Evolutionary conservation across 2,113 vertebrate genomes (phyloP).

Genomic region (Bubo bubo): DNA sequence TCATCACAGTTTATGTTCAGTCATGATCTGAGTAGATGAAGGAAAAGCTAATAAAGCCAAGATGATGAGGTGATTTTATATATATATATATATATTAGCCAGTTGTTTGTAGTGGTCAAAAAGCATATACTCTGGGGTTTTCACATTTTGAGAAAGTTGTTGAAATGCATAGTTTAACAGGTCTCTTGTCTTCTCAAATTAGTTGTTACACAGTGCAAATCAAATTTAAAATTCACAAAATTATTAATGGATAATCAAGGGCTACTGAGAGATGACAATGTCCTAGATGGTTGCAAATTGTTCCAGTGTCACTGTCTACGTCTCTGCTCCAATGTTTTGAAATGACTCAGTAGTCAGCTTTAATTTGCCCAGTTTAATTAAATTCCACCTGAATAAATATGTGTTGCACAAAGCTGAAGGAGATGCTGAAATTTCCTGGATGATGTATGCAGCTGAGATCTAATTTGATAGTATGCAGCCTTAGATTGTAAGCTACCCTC

Average conservation of each 20-base stretch:
- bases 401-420: not conserved
- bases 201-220: not conserved
- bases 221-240: slow-evolving; percentile 42
- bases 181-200: not conserved
- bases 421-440: slow-evolving; percentile 17
- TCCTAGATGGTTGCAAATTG: slow-evolving; percentile 20
- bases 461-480: not conserved
- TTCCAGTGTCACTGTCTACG: not conserved
- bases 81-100: not conserved
- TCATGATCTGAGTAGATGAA: not conserved
- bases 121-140: not conserved
- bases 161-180: not conserved
- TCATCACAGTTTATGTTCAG: not conserved
- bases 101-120: not conserved
- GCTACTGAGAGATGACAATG: not conserved
- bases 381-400: slow-evolving; percentile 52
- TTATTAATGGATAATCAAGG: slow-evolving; percentile 45
- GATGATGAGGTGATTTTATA: not conserved
- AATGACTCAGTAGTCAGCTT: slow-evolving; percentile 40
- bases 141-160: not conserved
- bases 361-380: slow-evolving; percentile 62
- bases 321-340: slow-evolving; percentile 14
- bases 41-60: not conserved
- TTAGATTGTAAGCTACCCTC: not conserved
- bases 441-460: slow-evolving; percentile 3